Conservation (phyloP, 2,888 invertebrate species). For the Melipona beecheii region DNA sequence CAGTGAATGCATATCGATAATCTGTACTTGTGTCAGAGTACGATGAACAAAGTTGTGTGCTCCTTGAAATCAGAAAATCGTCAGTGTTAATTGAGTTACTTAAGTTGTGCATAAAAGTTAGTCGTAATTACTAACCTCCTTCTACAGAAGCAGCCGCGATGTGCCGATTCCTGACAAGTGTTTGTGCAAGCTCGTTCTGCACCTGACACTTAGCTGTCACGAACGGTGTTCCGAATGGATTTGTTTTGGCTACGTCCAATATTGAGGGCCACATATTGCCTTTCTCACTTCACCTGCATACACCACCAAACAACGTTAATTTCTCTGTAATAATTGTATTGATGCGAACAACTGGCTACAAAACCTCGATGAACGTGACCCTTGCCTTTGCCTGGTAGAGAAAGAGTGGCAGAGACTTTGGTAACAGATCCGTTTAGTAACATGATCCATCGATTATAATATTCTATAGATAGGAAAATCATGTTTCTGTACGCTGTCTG, state of each 20-base stretch:
- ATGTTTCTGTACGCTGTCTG: neutral
- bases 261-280: conserved; percentile 83
- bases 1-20: neutral
- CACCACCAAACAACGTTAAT: conserved; percentile 38
- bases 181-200: conserved; percentile 71
- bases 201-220: conserved; percentile 82
- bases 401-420: conserved; percentile 74
- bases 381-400: conserved; percentile 73
- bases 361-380: conserved; percentile 66
- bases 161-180: conserved; percentile 80
- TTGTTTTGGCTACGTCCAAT: conserved; percentile 83
- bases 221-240: conserved; percentile 82
- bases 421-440: conserved; percentile 40
- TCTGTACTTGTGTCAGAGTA: neutral
- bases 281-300: conserved; percentile 62
- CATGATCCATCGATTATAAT: conserved; percentile 20
- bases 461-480: conserved; percentile 18
- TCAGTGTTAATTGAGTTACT: neutral
- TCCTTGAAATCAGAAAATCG: neutral
- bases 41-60: neutral
- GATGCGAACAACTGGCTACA: conserved; percentile 33
- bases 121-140: conserved; percentile 78
- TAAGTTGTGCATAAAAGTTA: neutral
- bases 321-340: conserved; percentile 41
- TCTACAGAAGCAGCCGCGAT: conserved; percentile 82